phyloP scores from a whole-genome alignment of 2,888 invertebrate species.

The Scaptomyza parva region DNA sequence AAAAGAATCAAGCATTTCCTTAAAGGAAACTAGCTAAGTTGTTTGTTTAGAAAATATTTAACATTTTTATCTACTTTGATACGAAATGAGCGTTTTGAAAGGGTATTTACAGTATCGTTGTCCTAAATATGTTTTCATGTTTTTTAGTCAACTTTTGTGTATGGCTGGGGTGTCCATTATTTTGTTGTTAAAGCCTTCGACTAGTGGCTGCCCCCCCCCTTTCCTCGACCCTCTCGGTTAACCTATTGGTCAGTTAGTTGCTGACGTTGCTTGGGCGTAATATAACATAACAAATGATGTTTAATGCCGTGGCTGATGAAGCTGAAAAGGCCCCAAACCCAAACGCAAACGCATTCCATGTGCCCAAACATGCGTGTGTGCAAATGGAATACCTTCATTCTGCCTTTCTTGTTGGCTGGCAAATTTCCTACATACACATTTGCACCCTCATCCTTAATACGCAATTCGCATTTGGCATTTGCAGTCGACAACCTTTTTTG shows the following conservation, averaged over 20 bases:
- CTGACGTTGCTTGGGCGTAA: conserved; percentile 56
- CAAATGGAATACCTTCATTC: conserved; percentile 51
- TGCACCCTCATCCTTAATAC: neutral
- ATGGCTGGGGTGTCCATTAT: conserved; percentile 51
- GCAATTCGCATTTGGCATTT: neutral
- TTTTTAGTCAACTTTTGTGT: conserved; percentile 41
- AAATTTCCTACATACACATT: conserved; percentile 5
- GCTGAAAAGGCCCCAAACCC: conserved; percentile 76
- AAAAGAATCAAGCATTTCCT: no score
- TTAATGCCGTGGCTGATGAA: conserved; percentile 74
- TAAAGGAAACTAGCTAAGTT: no score
- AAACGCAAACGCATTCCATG: conserved; percentile 55
- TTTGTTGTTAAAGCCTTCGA: conserved; percentile 54
- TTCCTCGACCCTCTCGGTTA: neutral
- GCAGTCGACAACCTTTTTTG: conserved; percentile 38
- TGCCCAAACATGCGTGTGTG: conserved; percentile 69
- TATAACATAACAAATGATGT: conserved; percentile 69
- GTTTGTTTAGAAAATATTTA: no score
- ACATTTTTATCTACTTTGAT: no score
- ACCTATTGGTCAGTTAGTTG: conserved; percentile 49
- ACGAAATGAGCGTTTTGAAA: no score
- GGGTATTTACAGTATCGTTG: conserved; percentile 9
- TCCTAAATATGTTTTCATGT: conserved; percentile 1
- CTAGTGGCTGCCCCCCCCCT: neutral
- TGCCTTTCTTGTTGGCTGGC: no score